Evolutionary conservation across 2,888 invertebrate genomes (phyloP), one percentile per base, ranked within the genome.

Genomic region (Unio pictorum): DNA sequence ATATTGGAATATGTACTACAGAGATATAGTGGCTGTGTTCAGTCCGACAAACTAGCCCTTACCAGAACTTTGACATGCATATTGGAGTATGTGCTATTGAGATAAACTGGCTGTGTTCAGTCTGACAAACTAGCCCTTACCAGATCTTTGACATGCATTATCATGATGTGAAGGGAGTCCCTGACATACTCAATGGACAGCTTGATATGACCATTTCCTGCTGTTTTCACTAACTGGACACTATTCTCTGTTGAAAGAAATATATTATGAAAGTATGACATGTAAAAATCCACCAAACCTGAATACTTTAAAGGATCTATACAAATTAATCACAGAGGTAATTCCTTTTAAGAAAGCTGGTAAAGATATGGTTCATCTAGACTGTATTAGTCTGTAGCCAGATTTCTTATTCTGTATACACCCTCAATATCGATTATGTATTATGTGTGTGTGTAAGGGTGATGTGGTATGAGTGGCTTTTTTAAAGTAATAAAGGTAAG

Each of bases 81-180:
- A 3, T 59, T 59, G 26, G 7, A 34, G 23, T 59, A 17, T 59
- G 15, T 59, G 59, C 23, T 15, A 45, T 1, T 45, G 15, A 45
- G 15, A 15, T 15, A 45, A 15, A 15, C 11, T 0, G 3, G 15
- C 11, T 45, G 11, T 45, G 45, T 45, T 15, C 15, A 45, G 15
- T 4, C 18, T 67, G 30, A 30, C 20, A 7, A 55, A 23, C 62
- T 45, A 7, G 15, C 26, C 0, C 85, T 80, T 64, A 88, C 95
- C 74, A 98, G 92, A 77, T 96, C 95, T 88, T 96, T 94, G 11
- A 95, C 97, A 91, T 98, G 98, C 88, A 96, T 94, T 55, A 96
- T 93, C 94, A 96, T 95, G 55, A 96, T 94, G 74, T 93, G 93
- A 69, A 96, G 92, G 17, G 93, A 93, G 64, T 94, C 94, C 54